Percentiles rank a stretch among this genome's conserved stretches.
Conservation (phyloP, 2,113 vertebrate species). For the Pseudopipra pipra region DNA sequence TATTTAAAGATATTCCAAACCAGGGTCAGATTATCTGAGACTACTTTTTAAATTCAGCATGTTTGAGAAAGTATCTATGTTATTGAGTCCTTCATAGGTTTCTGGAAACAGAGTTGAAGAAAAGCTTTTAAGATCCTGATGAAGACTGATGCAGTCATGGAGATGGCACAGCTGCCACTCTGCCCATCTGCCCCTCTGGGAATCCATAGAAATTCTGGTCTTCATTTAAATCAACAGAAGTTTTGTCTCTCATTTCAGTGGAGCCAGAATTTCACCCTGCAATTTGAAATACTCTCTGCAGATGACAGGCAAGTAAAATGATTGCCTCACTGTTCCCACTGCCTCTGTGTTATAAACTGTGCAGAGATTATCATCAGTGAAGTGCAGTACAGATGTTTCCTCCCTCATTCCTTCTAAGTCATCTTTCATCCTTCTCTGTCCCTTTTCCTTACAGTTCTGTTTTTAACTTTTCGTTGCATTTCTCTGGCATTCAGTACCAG, state of each 20-base stretch:
- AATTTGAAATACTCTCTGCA: slow-evolving; percentile 15
- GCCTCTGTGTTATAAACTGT: slow-evolving; percentile 34
- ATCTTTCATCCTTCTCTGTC: slow-evolving; percentile 27
- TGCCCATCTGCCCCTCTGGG: not conserved
- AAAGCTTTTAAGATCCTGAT: not conserved
- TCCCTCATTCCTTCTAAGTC: slow-evolving; percentile 1
- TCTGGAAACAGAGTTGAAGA: not conserved
- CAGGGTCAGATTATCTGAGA: not conserved
- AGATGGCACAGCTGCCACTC: not conserved
- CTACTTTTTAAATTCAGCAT: not conserved
- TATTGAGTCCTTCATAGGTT: not conserved
- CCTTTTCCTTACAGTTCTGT: not conserved
- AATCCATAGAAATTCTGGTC: not conserved
- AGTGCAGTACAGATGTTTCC: slow-evolving; percentile 45
- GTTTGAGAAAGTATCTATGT: not conserved
- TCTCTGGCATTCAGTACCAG: not conserved
- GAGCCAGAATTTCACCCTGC: slow-evolving; percentile 20
- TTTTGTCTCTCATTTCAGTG: slow-evolving; percentile 10
- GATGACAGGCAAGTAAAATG: slow-evolving; percentile 36
- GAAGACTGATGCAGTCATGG: not conserved
- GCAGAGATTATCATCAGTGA: slow-evolving; percentile 39
- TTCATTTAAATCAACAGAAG: slow-evolving; percentile 23
- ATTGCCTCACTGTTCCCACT: slow-evolving; percentile 22
- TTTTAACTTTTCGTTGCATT: not conserved
- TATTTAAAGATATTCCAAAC: not conserved